Base-by-base conservation (phyloP, 2,113 vertebrate genomes). In the Cepphus grylle region DNA sequence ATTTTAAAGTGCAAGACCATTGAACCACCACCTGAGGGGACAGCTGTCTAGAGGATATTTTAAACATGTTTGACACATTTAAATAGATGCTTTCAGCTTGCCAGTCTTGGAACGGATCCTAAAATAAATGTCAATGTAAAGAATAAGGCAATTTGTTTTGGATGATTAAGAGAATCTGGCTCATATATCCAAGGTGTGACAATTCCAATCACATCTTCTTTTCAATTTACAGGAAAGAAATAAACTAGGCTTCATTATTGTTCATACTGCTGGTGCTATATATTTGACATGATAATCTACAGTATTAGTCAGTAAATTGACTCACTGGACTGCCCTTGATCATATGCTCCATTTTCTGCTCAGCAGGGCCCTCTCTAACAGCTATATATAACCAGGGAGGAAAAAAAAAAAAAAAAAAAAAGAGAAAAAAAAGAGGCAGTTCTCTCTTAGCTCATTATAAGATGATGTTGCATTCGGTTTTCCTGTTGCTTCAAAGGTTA, bases 291-390 rank as follows among this genome's bases (percentile, higher is more conserved):
- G 89, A 96, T 96, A 95, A 97, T 95, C 89, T 97, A 94, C 66
- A 69, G 81, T 66, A 95, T 95, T 97, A 97, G 92, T 96, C 94
- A 97, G 93, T 95, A 94, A 97, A 94, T 95, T 95, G 95, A 97
- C 91, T 97, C 95, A 87, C 77, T 90, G 93, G 94, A 97, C 94
- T 94, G 91, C 78, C 93, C 96, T 97, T 95, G 93, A 96, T 96
- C 95, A 85, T 91, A 93, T 91, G 95, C 80, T 96, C 94, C 87
- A 94, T 91, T 97, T 97, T 97, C 96, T 0, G 0, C 95, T 92
- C 95, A 96, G 95, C 93, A 70, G 96, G 84, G 27, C 71, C 74
- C 36, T 85, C 74, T 96, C 45, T 82, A 94, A 82, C 89, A 90
- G 78, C 84, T 96, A 95, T 97, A 97, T 95, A 94, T 94, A 97